Percentiles rank a stretch among this genome's conserved stretches.
Evolutionary conservation across 2,888 invertebrate species (phyloP).

Genomic region (Endomychus coccineus): DNA sequence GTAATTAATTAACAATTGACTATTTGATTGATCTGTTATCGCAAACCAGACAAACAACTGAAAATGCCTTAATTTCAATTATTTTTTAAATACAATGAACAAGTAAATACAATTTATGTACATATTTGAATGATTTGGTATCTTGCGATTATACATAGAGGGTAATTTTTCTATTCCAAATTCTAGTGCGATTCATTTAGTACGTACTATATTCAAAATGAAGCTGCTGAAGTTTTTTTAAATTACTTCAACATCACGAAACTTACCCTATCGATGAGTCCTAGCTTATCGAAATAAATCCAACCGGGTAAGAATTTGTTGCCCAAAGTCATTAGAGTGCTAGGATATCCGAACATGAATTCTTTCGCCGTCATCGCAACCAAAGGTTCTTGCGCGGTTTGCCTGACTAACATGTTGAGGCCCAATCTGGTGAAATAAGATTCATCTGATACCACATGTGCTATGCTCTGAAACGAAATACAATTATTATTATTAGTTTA

Average conservation of each 20-base stretch:
- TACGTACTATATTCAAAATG: constrained; percentile 1
- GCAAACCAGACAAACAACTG: no score
- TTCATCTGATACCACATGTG: constrained; percentile 63
- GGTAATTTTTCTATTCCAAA: no score
- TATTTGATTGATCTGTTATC: no score
- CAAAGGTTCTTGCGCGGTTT: constrained; percentile 63
- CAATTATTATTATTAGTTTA: no score
- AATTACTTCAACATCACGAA: not conserved
- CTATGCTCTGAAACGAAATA: constrained; percentile 61
- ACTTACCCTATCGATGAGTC: constrained; percentile 79
- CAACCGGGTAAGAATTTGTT: constrained; percentile 76
- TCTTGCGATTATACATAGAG: no score
- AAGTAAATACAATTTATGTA: no score
- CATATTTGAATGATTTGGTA: no score
- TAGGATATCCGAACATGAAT: constrained; percentile 84
- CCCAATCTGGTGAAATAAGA: constrained; percentile 59
- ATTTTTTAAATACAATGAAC: no score
- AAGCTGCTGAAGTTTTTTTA: not conserved
- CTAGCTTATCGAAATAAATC: constrained; percentile 81
- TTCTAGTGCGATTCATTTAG: no score
- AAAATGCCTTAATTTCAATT: no score
- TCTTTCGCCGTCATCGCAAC: constrained; percentile 75
- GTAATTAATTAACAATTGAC: no score
- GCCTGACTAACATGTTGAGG: constrained; percentile 61
- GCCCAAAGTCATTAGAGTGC: constrained; percentile 73